Base-by-base conservation (phyloP, 2,113 vertebrate genomes). In the Cebidichthys violaceus region DNA sequence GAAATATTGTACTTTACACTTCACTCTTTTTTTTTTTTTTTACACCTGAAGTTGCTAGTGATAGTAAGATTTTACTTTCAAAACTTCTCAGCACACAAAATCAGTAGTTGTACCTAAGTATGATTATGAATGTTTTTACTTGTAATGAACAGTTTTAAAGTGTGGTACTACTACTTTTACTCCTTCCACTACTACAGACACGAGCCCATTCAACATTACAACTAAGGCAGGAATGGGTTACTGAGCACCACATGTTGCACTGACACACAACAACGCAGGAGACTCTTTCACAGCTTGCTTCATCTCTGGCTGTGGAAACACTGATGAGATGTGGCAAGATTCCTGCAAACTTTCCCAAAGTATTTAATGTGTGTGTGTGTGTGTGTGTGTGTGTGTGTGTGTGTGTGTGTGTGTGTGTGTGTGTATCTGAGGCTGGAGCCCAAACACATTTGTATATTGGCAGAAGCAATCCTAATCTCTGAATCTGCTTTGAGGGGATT, bases 271-370 rank as follows among this genome's bases (percentile, higher is more conserved):
- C 68, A 79, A 77, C 1, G 70, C 24, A 52, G 71, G 75, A 84
- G 65, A 82, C 75, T 79, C 54, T 52, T 54, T 79, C 84, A 81
- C 79, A 77, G 81, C 59, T 85, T 87, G 78, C 72, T 83, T 90
- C 82, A 93, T 79, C 64, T 17, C 57, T 87, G 84, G 81, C 82
- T 79, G 47, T 88, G 90, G 84, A 93, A 90, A 88, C 81, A 77
- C 66, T 80, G 85, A 90, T 90, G 85, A 87, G 72, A 83, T 86
- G 67, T 89, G 86, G 82, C 60, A 59, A 70, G 55, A 80, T 41
- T 83, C 75, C 87, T 79, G 84, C 77, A 82, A 85, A 77, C 33
- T 66, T 82, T 84, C 79, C 52, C 68, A 79, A 69, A 61, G 33
- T n/a, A 55, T 41, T 80, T 39, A 14, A 1, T 75, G 45, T 72